phyloP scores from a whole-genome alignment of 2,888 invertebrate genomes.

The Venustoraphidia nigricollis region DNA sequence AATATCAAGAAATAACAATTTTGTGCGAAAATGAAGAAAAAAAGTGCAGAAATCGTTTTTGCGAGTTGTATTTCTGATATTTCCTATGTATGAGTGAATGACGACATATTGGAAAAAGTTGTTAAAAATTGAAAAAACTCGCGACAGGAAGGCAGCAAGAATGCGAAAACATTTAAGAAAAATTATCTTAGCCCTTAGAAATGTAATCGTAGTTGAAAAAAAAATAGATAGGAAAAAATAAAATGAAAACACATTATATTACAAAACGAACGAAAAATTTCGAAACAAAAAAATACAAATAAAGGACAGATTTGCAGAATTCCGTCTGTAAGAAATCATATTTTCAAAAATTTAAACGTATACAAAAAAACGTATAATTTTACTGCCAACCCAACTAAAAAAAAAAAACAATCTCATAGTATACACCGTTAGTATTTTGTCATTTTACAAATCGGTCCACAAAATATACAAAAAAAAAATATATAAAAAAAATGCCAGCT shows the following conservation, averaged over 20 bases:
- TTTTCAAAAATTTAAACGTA: neutral
- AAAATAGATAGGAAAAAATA: constrained; percentile 5
- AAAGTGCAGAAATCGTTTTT: no score
- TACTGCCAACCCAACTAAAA: neutral
- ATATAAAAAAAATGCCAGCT: constrained; percentile 1
- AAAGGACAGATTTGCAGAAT: neutral
- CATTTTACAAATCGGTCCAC: no score
- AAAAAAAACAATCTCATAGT: neutral
- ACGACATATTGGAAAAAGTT: no score
- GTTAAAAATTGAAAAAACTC: neutral
- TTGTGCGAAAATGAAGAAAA: no score
- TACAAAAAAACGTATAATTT: neutral
- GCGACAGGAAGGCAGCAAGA: constrained; percentile 3
- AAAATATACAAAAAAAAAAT: neutral
- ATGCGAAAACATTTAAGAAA: constrained; percentile 3
- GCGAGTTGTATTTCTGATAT: no score
- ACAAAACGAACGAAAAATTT: constrained; percentile 4
- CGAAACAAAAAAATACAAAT: neutral
- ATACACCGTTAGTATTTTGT: no score
- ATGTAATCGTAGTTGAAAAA: constrained; percentile 6
- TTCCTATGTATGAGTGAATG: no score
- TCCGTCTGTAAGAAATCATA: neutral
- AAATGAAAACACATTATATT: neutral
- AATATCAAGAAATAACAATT: no score
- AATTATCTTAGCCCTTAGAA: constrained; percentile 6